Percentiles rank a stretch among this genome's conserved stretches.
Evolutionary conservation across 2,113 vertebrate species (phyloP).

Genomic region (Brienomyrus longianalis): DNA sequence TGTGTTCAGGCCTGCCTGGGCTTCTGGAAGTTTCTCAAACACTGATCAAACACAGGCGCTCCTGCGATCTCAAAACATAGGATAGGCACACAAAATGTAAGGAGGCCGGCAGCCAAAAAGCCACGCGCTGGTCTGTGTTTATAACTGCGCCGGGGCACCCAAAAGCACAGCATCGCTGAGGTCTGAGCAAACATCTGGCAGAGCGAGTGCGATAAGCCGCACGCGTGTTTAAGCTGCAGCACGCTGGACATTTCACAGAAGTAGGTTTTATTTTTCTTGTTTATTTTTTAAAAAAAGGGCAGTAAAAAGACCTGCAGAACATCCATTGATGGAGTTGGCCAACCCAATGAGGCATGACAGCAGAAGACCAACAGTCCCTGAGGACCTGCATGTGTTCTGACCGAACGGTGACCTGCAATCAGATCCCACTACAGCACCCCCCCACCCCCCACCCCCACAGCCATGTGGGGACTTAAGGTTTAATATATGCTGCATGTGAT

Average conservation of each 20-base stretch:
- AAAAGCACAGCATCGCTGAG: background rate
- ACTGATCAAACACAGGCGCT: background rate
- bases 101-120: background rate
- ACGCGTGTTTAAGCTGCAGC: background rate
- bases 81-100: background rate
- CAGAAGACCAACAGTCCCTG: background rate
- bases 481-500: background rate
- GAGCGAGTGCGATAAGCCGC: background rate
- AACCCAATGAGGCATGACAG: background rate
- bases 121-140: background rate
- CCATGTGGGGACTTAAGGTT: background rate
- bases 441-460: background rate
- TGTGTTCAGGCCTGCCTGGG: background rate
- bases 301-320: background rate
- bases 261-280: background rate
- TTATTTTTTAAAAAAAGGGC: background rate
- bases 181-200: background rate
- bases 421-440: background rate
- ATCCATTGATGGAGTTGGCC: background rate
- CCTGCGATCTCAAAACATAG: background rate
- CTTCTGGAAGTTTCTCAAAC: background rate
- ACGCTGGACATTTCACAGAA: background rate
- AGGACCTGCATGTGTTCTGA: background rate
- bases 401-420: background rate
- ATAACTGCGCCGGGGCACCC: background rate